phyloP scores from a whole-genome alignment of 2,888 invertebrate genomes.

The Spialia ferax region DNA sequence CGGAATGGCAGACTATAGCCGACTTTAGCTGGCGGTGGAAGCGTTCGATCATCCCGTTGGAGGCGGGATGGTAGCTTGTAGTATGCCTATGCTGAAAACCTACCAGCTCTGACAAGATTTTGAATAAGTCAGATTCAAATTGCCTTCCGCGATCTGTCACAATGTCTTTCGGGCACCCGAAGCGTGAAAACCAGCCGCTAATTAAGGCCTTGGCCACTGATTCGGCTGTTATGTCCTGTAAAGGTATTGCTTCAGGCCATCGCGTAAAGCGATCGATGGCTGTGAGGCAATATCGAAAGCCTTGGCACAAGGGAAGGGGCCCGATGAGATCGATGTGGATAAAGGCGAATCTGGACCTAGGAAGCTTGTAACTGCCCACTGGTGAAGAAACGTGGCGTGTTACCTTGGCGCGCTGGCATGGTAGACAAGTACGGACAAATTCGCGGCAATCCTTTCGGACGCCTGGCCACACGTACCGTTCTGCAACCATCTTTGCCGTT shows the following conservation, averaged over 20 bases:
- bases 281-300: slow-evolving; percentile 2
- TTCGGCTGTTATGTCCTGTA: slow-evolving; percentile 5
- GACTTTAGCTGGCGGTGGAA: slow-evolving; percentile 2
- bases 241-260: slow-evolving; percentile 3
- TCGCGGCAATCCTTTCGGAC: slow-evolving; percentile 7
- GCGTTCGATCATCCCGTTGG: slow-evolving; percentile 1
- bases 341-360: slow-evolving; percentile 6
- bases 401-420: slow-evolving; percentile 1
- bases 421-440: slow-evolving; percentile 3
- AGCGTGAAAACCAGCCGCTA: slow-evolving; percentile 10
- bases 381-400: slow-evolving; percentile 2
- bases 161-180: slow-evolving; percentile 2
- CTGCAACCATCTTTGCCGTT: slow-evolving; percentile 7
- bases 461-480: slow-evolving; percentile 10
- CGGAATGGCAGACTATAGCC: slow-evolving; percentile 6
- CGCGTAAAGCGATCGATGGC: slow-evolving; percentile 7
- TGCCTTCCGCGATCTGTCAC: slow-evolving; percentile 6
- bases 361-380: neutral
- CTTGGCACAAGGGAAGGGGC: slow-evolving; percentile 2
- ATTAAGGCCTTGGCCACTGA: slow-evolving; percentile 4
- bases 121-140: slow-evolving; percentile 4
- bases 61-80: slow-evolving; percentile 3
- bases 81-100: slow-evolving; percentile 9
- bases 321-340: slow-evolving; percentile 1
- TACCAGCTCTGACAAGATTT: slow-evolving; percentile 2